Percentiles rank a stretch among this genome's conserved stretches.
Conservation (phyloP, 2,113 vertebrate genomes). For the Stegastes partitus region DNA sequence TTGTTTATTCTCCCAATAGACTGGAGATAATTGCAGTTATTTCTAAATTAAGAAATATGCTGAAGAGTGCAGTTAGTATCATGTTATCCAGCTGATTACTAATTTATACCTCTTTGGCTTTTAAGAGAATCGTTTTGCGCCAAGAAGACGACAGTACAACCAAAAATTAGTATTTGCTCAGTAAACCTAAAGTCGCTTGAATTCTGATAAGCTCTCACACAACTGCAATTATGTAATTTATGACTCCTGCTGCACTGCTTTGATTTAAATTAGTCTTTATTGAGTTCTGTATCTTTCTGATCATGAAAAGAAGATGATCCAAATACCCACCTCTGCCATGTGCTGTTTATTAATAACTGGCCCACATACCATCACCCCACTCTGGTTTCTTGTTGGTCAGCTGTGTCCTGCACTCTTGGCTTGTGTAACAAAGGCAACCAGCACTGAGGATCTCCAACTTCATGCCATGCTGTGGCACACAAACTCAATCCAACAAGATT, state of each 20-base stretch:
- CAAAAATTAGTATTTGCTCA: too few species aligned
- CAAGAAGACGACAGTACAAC: too few species aligned
- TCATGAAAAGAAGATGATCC: constrained; percentile 24
- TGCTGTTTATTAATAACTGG: constrained; percentile 81
- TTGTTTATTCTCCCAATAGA: too few species aligned
- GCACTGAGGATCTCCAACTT: background rate
- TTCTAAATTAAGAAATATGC: too few species aligned
- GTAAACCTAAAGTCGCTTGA: too few species aligned
- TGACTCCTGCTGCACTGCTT: background rate
- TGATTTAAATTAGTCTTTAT: background rate
- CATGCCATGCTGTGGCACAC: background rate
- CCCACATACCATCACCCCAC: constrained; percentile 77
- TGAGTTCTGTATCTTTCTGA: background rate
- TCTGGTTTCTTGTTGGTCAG: constrained; percentile 73
- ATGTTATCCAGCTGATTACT: too few species aligned
- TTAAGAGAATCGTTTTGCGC: too few species aligned
- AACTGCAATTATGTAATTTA: background rate
- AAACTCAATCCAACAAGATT: background rate
- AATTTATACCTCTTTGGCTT: too few species aligned
- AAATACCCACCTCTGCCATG: constrained; percentile 34
- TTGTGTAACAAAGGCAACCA: background rate
- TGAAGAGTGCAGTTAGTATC: too few species aligned
- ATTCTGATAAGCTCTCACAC: background rate
- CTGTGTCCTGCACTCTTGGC: constrained; percentile 15
- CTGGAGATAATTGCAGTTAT: too few species aligned